These are phyloP conservation scores for Serilophus lunatus DNA, from an alignment of 2,113 vertebrate genomes.

Conservation along the genomic window DNA sequence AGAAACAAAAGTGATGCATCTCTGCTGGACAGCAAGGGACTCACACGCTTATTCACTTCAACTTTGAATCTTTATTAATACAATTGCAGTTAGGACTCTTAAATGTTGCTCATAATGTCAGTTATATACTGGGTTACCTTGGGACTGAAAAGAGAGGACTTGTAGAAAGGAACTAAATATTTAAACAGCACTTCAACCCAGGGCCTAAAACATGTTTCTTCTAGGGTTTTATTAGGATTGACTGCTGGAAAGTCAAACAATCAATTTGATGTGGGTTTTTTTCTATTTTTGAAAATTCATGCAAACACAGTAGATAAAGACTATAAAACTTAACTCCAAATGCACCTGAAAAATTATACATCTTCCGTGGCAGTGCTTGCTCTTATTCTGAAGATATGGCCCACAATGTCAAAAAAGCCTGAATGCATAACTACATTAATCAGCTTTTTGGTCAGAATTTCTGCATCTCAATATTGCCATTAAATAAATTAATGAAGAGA, in stretches of 20 bases:
- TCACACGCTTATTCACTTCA: neutral
- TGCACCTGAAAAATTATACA: neutral
- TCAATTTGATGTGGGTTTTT: rapidly evolving
- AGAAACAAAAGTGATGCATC: neutral
- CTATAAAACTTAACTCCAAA: neutral
- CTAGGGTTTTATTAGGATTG: neutral
- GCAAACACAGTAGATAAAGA: neutral
- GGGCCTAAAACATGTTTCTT: neutral
- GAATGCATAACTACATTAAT: neutral
- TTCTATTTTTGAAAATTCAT: neutral
- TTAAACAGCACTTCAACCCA: neutral
- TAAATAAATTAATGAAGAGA: constrained; percentile 22
- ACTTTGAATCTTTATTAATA: neutral
- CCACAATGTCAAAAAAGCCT: neutral
- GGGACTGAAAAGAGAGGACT: neutral
- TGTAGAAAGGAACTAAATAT: neutral
- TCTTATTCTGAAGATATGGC: neutral
- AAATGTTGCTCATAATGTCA: neutral
- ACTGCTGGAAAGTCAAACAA: neutral
- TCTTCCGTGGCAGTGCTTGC: neutral
- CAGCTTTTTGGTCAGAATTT: neutral
- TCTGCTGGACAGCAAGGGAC: neutral
- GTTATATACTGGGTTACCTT: neutral
- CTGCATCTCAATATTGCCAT: neutral
- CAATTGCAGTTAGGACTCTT: neutral